Conservation (phyloP, 2,113 vertebrate genomes). For the Aythya baeri region DNA sequence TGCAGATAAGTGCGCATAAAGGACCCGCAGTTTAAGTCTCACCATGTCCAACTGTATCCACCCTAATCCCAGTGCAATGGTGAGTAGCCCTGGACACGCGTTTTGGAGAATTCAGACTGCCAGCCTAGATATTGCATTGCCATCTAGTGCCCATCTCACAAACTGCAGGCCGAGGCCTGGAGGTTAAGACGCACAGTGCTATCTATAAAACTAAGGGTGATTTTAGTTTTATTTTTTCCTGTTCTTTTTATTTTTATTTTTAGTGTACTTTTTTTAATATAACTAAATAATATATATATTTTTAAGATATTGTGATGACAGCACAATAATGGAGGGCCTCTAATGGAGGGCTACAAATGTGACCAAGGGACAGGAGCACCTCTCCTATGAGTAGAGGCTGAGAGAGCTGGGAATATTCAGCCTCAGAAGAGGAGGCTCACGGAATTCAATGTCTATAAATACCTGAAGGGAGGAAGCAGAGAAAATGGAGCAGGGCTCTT, state of each 20-base stretch:
- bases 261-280: too few relatives aligned
- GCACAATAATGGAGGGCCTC: neutral
- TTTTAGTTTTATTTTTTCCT: too few relatives aligned
- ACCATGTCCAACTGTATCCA: neutral
- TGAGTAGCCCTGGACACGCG: rapidly evolving
- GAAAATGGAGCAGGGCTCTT: neutral
- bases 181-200: too few relatives aligned
- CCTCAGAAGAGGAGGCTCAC: neutral
- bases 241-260: too few relatives aligned
- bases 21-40: neutral
- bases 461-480: neutral
- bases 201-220: neutral
- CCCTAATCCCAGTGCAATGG: neutral
- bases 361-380: neutral
- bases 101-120: neutral
- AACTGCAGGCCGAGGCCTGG: neutral
- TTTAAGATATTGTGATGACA: neutral
- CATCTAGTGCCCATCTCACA: conserved; percentile 7
- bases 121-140: conserved; percentile 25
- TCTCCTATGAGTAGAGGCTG: neutral
- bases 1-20: rapidly evolving
- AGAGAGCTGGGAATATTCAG: neutral
- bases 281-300: neutral
- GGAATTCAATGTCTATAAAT: neutral
- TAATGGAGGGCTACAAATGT: neutral